phyloP scores from a whole-genome alignment of 2,888 invertebrate genomes.

The Eristalinus sepulchralis region DNA sequence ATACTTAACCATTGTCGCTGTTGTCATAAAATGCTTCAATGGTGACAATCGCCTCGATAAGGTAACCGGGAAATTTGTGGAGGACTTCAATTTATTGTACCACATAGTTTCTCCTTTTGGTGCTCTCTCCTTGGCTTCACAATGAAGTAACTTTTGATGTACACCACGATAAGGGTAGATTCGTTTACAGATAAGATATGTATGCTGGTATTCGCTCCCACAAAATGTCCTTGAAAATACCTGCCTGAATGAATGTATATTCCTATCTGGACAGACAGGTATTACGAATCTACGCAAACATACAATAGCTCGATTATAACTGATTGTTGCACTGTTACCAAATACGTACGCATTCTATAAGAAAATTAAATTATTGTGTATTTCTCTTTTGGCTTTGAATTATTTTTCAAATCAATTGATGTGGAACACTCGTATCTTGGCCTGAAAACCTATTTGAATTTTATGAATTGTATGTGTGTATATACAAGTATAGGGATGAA shows the following conservation, averaged over 20 bases:
- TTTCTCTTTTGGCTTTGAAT: background rate
- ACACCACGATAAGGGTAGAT: conserved; percentile 11
- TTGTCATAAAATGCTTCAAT: conserved; percentile 11
- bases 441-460: too few relatives aligned
- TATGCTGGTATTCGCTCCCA: conserved; percentile 23
- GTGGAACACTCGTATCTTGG: background rate
- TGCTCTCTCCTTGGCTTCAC: conserved; percentile 1
- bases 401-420: background rate
- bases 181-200: conserved; percentile 30
- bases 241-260: conserved; percentile 10
- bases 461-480: too few relatives aligned
- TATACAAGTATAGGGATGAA: too few relatives aligned
- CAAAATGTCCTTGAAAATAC: conserved; percentile 45
- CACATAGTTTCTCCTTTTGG: conserved; percentile 7
- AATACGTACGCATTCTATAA: background rate
- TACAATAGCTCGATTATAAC: conserved; percentile 37
- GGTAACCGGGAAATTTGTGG: conserved; percentile 41
- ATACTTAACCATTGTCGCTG: background rate
- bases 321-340: conserved; percentile 8
- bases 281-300: conserved; percentile 7
- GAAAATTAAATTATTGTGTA: background rate
- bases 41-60: conserved; percentile 31
- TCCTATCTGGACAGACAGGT: background rate
- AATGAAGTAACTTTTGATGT: conserved; percentile 30
- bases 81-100: conserved; percentile 38